Base-by-base conservation (phyloP, 2,113 vertebrate genomes). In the Ramphastos sulfuratus region DNA sequence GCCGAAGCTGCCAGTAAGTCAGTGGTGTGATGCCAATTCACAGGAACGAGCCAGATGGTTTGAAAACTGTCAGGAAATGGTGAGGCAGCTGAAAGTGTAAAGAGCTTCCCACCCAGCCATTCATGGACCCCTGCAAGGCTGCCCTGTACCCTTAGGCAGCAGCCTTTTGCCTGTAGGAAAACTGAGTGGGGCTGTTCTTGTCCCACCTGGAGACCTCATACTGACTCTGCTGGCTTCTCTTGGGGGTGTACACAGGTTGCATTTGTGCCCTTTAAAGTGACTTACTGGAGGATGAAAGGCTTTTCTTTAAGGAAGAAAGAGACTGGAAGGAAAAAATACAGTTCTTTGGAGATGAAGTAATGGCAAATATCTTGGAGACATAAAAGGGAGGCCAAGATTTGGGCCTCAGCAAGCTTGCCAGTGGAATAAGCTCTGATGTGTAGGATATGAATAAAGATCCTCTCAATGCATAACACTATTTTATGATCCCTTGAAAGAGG, bases 271-370 rank as follows among this genome's bases (percentile, higher is more conserved):
- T 80, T 91, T 91, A 74, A 71, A 50, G 12, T 78, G 82, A 60
- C 44, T 93, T 74, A 18, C 4, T 58, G 69, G 23, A 77, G 56
- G 18, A 81, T 63, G 61, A 39, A 15, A 72, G 24, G n/a, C 19
- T 92, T 80, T 91, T 75, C 65, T 70, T 89, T 85, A 55, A 35
- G 59, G 61, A 8, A 30, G 25, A 75, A 7, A 31, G 27, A 75
- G 44, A 52, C 17, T 42, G 50, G 61, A 87, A 52, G 5, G 50
- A 71, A 74, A 94, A 70, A 37, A 69, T 3, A 28, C 2, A 71
- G 9, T 95, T 94, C 76, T 91, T 88, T 73, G 61, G 83, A 92
- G 74, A 42, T 95, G 93, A 96, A 93, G 80, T 94, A 66, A 95
- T 60, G 82, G 90, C 73, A 93, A 85, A 63, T 90, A 76, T 67